A percentile compares a stretch with the other conserved stretches of the same genome.
These are phyloP conservation scores for Ophioderma brevispina DNA, from an alignment of 35 echinoderm and acorn worm species.

Conservation along the genomic window DNA sequence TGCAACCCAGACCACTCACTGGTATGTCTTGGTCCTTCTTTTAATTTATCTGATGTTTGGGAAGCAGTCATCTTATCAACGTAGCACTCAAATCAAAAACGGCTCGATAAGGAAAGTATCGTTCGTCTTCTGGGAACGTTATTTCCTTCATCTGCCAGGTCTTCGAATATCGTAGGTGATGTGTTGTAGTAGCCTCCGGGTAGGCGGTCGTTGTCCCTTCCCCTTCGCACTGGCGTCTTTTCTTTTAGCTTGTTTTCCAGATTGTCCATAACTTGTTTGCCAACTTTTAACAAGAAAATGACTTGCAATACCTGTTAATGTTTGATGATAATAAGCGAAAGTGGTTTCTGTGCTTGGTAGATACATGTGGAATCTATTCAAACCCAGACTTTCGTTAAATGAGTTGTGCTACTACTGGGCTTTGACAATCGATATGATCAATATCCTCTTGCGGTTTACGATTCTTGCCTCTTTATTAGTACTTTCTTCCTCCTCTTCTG, in stretches of 20 bases:
- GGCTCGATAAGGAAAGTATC: constrained; percentile 42
- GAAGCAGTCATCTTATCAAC: background rate
- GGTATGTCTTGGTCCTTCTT: background rate
- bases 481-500: too few relatives aligned
- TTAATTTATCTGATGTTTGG: background rate
- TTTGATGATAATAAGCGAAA: too few relatives aligned
- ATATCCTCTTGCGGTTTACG: too few relatives aligned
- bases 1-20: background rate
- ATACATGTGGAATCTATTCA: too few relatives aligned
- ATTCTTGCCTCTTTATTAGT: too few relatives aligned
- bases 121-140: background rate
- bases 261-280: constrained; percentile 3
- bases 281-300: constrained; percentile 23
- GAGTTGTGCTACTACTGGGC: too few relatives aligned
- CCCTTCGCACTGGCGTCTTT: background rate
- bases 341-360: too few relatives aligned
- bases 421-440: too few relatives aligned
- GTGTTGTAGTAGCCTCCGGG: constrained; percentile 31
- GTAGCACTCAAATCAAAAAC: constrained; percentile 33
- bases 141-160: constrained; percentile 45
- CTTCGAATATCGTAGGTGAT: constrained; percentile 19
- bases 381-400: too few relatives aligned
- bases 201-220: constrained; percentile 20
- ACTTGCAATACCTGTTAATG: background rate
- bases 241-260: background rate